phyloP scores from a whole-genome alignment of 2,113 vertebrate genomes.

The Leptocoma aspasia region DNA sequence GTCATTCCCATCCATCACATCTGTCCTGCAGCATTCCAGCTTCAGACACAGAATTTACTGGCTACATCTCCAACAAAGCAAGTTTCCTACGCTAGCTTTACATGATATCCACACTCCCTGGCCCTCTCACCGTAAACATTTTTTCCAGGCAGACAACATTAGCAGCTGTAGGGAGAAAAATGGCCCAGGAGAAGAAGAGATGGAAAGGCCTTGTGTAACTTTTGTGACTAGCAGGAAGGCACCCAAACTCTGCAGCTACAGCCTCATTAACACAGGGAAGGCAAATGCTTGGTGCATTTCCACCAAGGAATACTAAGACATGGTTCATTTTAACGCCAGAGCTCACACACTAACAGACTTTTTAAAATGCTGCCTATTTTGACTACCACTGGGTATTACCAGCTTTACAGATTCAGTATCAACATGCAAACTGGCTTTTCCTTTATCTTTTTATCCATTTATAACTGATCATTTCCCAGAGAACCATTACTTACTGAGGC shows the following conservation, averaged over 20 bases:
- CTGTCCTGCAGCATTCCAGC: not conserved
- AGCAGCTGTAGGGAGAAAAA: not conserved
- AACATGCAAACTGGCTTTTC: not conserved
- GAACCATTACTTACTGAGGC: not conserved
- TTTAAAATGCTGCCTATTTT: not conserved
- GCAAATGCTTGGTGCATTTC: not conserved
- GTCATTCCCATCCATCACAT: not conserved
- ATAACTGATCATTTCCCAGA: not conserved
- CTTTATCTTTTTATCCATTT: not conserved
- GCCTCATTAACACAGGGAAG: fast-evolving
- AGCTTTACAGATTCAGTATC: not conserved
- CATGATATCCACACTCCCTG: not conserved
- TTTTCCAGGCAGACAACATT: not conserved
- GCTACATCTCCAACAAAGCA: not conserved
- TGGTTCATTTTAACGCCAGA: fast-evolving
- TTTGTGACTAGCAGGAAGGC: fast-evolving
- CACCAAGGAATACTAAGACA: not conserved
- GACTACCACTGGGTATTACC: not conserved
- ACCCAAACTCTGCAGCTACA: not conserved
- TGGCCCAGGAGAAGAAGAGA: not conserved
- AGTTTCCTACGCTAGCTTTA: not conserved
- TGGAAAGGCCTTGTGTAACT: fast-evolving
- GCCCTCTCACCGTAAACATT: not conserved
- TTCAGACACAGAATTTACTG: not conserved
- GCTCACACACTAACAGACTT: not conserved